Base-by-base conservation (phyloP, 1,140 invertebrate species). In the Elysia chlorotica region DNA sequence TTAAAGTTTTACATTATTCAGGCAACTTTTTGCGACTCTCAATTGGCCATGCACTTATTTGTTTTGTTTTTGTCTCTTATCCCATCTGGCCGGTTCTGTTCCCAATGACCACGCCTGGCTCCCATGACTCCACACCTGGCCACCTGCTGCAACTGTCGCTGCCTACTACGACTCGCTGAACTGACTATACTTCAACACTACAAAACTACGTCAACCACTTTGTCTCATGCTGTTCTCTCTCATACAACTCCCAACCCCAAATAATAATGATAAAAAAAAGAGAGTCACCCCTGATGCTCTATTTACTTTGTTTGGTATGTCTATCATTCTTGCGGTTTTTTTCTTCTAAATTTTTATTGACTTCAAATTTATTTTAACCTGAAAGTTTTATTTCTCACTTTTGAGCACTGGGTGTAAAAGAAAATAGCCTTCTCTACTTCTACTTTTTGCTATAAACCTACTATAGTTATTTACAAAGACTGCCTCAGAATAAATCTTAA, bases 261-360 rank as follows among this genome's bases (percentile, higher is more conserved):
- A 65, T 35, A 65, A 65, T 14, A 41, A 30, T 19, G 21, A 21
- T 36, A 69, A 73, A 79, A 88, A 91, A 89, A 96, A 99, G 97
- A 97, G 95, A 93, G 96, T 99, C 92, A 98, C 96, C 91, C 96
- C 97, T 92, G 98, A 99, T 92, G 97, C 96, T 95, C 96, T 99
- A 91, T 99, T 99, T 97, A 99, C 96, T 93, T 96, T 99, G 93
- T 99, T 99, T 95, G 98, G 98, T 99, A 99, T 92, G 97, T 99
- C 87, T 82, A 74, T 95, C n/a, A n/a, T n/a, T n/a, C n/a, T n/a
- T n/a, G n/a, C n/a, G n/a, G n/a, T n/a, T n/a, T n/a, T n/a, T n/a
- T n/a, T n/a, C n/a, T n/a, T n/a, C n/a, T n/a, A n/a, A n/a, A n/a
- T n/a, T n/a, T n/a, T n/a, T n/a, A n/a, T n/a, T n/a, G n/a, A n/a